phyloP scores from a whole-genome alignment of 2,888 invertebrate genomes.

The Sinelater perroti region DNA sequence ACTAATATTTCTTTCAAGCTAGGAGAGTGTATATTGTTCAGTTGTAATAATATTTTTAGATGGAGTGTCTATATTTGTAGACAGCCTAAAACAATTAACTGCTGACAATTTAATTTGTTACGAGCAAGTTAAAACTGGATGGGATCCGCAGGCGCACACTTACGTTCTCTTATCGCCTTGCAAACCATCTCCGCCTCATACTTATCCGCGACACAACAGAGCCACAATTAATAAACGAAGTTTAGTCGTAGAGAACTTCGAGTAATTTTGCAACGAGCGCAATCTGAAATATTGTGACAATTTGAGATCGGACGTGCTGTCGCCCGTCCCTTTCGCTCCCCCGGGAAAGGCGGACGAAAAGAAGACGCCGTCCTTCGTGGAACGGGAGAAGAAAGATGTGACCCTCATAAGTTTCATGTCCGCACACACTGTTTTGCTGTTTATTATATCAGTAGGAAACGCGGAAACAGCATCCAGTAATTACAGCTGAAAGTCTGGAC shows the following conservation, averaged over 20 bases:
- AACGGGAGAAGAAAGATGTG: slow-evolving; percentile 37
- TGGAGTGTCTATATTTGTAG: too few species aligned
- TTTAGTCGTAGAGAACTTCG: slow-evolving; percentile 52
- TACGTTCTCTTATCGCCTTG: too few species aligned
- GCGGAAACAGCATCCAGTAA: slow-evolving; percentile 55
- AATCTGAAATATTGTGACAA: slow-evolving; percentile 55
- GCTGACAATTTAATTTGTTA: too few species aligned
- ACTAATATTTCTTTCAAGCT: too few species aligned
- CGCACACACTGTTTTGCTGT: slow-evolving; percentile 46
- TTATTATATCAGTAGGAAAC: slow-evolving; percentile 54
- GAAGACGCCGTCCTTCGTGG: slow-evolving; percentile 33
- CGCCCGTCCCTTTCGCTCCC: slow-evolving; percentile 27
- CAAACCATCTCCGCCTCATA: too few species aligned
- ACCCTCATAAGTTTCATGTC: slow-evolving; percentile 44
- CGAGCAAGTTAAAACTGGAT: too few species aligned
- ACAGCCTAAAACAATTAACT: too few species aligned
- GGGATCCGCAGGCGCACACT: too few species aligned
- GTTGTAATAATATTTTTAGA: too few species aligned
- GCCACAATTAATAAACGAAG: slow-evolving; percentile 57
- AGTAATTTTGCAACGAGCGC: slow-evolving; percentile 52
- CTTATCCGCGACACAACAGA: slow-evolving; percentile 49
- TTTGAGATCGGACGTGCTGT: slow-evolving; percentile 39
- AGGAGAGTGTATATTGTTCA: too few species aligned
- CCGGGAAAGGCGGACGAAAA: slow-evolving; percentile 20
- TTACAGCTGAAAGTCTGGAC: slow-evolving; percentile 58